A percentile compares a stretch with the other conserved stretches of the same genome.
Evolutionary conservation across 2,888 invertebrate genomes (phyloP).

Genomic region (Eilema depressum): DNA sequence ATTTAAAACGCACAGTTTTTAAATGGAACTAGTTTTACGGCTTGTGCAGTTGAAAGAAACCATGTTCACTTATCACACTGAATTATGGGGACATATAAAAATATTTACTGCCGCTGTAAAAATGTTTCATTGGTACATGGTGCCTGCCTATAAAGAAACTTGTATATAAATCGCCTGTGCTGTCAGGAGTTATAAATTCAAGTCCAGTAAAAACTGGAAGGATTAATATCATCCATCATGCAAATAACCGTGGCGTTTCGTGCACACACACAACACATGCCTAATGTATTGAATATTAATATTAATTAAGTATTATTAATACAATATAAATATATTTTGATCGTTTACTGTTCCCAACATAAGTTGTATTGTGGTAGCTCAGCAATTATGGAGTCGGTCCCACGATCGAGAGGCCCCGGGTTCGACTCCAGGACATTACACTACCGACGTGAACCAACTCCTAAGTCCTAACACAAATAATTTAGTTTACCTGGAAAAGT

Average conservation of each 20-base stretch:
- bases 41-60: conserved; percentile 35
- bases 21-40: conserved; percentile 6
- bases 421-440: no score
- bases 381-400: no score
- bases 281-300: no score
- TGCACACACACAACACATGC: conserved; percentile 7
- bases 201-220: conserved; percentile 38
- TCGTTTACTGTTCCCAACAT: no score
- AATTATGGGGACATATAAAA: conserved; percentile 45
- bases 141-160: conserved; percentile 30
- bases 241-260: conserved; percentile 25
- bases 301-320: no score
- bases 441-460: no score
- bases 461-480: no score
- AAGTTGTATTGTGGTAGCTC: no score
- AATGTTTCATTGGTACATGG: conserved; percentile 11
- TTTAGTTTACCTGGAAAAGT: no score
- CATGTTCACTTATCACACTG: conserved; percentile 46
- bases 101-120: conserved; percentile 41
- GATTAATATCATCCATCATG: conserved; percentile 36
- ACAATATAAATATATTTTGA: no score
- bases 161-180: conserved; percentile 40
- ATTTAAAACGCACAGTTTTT: not conserved
- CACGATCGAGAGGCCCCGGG: no score
- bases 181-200: conserved; percentile 43